phyloP scores from a whole-genome alignment of 1,140 invertebrate species.

The Contarinia nasturtii region DNA sequence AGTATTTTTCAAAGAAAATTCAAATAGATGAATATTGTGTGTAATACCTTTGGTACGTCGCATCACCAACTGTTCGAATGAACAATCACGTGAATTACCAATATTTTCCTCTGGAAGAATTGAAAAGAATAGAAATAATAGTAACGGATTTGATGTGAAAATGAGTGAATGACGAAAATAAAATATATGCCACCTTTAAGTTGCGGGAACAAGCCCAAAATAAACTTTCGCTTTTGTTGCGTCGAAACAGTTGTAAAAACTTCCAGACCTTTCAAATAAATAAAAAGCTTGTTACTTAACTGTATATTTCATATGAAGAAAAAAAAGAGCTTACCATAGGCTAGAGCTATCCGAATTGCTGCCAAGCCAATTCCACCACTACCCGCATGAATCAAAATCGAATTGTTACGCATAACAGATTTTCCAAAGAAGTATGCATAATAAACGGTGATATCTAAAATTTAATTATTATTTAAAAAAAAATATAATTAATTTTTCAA shows the following conservation, averaged over 20 bases:
- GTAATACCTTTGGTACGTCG: constrained; percentile 34
- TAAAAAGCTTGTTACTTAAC: too few species aligned
- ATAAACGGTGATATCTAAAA: too few species aligned
- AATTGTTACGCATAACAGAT: too few species aligned
- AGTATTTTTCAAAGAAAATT: too few species aligned
- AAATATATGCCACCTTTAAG: too few species aligned
- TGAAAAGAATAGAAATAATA: neutral
- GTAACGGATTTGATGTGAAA: neutral
- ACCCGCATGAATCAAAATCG: constrained; percentile 22
- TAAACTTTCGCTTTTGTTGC: constrained; percentile 52
- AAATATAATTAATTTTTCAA: too few species aligned
- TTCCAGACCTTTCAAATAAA: constrained; percentile 44
- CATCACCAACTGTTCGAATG: constrained; percentile 37
- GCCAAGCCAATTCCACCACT: constrained; percentile 73
- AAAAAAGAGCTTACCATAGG: too few species aligned
- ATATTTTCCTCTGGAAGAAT: constrained; percentile 29
- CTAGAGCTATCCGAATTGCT: constrained; percentile 51
- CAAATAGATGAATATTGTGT: too few species aligned
- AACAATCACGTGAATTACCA: constrained; percentile 38
- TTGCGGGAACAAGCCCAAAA: constrained; percentile 50
- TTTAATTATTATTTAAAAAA: too few species aligned
- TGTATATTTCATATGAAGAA: too few species aligned
- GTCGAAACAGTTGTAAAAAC: constrained; percentile 60
- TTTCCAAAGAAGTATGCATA: too few species aligned
- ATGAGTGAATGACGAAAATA: constrained; percentile 3